These are phyloP conservation scores for Drosophila pruinosa DNA, from an alignment of 1,140 invertebrate species.

Conservation along the genomic window DNA sequence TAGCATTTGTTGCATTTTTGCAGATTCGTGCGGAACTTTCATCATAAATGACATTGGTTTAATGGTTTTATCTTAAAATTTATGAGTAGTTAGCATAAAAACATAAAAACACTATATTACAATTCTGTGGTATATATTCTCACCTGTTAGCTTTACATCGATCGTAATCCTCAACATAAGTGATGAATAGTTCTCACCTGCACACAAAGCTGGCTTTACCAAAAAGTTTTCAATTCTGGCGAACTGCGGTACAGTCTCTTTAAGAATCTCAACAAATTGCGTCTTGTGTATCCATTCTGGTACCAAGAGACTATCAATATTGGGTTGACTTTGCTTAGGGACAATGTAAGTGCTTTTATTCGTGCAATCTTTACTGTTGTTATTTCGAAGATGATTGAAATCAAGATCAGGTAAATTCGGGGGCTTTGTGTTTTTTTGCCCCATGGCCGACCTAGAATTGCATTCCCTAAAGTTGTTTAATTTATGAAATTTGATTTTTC, in stretches of 20 bases:
- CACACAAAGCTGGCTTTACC: conserved; percentile 43
- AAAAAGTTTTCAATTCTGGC: conserved; percentile 63
- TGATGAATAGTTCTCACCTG: conserved; percentile 73
- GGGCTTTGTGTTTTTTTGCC: neutral
- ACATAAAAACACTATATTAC: neutral
- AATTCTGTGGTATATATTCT: neutral
- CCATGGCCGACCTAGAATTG: neutral
- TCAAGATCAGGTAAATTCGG: neutral
- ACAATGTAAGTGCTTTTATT: neutral
- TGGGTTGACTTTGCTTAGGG: too few relatives aligned
- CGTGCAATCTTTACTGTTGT: neutral
- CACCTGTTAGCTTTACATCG: conserved; percentile 63
- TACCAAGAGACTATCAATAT: neutral
- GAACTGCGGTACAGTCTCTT: conserved; percentile 62
- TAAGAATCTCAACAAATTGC: conserved; percentile 82
- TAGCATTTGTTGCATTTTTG: conserved; percentile 69
- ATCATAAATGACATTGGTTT: conserved; percentile 63
- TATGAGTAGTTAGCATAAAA: neutral
- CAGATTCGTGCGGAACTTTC: conserved; percentile 65
- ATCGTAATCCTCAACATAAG: conserved; percentile 66
- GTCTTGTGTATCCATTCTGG: conserved; percentile 83
- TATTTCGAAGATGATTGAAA: neutral
- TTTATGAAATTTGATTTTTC: neutral
- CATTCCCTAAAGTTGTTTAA: neutral
- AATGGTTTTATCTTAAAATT: conserved; percentile 38